These are phyloP conservation scores for Drosophila pectinifera DNA, from an alignment of 1,140 invertebrate genomes.

Conservation along the genomic window DNA sequence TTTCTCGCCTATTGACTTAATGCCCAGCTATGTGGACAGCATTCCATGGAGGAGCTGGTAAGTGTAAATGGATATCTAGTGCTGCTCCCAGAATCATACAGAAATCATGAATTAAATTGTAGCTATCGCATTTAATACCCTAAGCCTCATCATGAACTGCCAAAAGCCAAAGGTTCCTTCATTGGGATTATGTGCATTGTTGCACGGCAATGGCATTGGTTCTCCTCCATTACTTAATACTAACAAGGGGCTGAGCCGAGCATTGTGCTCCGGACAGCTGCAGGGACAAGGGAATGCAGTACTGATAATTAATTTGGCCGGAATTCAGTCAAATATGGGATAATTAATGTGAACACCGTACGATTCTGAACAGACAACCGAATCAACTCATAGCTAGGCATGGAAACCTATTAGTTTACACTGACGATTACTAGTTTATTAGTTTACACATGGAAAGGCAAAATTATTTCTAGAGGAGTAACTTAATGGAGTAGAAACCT, in stretches of 20 bases:
- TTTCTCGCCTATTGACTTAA: constrained; percentile 5
- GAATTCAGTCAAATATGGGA: constrained; percentile 14
- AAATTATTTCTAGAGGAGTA: neutral
- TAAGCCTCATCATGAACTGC: constrained; percentile 10
- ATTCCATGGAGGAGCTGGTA: constrained; percentile 70
- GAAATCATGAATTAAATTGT: constrained; percentile 20
- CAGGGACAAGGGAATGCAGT: constrained; percentile 2
- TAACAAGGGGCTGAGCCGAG: constrained; percentile 16
- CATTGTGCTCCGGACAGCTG: neutral
- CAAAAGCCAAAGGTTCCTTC: neutral
- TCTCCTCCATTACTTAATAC: constrained; percentile 16
- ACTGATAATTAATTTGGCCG: constrained; percentile 39
- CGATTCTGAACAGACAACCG: neutral
- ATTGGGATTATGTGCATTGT: constrained; percentile 35
- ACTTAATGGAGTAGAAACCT: too few species aligned
- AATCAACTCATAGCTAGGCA: neutral
- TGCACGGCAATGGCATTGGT: constrained; percentile 3
- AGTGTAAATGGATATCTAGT: constrained; percentile 47
- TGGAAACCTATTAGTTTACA: neutral
- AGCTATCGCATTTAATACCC: constrained; percentile 33
- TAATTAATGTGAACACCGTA: constrained; percentile 33
- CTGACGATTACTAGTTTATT: too few species aligned
- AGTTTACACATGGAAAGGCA: neutral
- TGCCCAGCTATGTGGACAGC: constrained; percentile 60
- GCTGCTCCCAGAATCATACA: neutral